A percentile compares a stretch with the other conserved stretches of the same genome.
Evolutionary conservation across 2,797 vertebrate genomes (phyloP).

Genomic region (Syngnathus acus): DNA sequence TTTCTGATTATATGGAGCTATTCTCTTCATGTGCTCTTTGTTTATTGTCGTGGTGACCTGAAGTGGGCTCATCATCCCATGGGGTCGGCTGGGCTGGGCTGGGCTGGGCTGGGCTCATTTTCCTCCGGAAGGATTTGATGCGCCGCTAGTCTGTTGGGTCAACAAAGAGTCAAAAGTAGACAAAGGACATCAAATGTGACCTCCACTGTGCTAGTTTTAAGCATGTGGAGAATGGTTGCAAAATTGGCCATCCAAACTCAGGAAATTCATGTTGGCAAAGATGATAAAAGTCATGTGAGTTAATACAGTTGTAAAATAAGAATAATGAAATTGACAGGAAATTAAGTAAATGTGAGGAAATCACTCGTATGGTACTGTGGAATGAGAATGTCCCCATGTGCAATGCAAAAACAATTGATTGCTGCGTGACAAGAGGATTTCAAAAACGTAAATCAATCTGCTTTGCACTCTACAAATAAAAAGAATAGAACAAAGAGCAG

Average conservation of each 20-base stretch:
- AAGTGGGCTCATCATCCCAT: background rate
- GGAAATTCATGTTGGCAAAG: background rate
- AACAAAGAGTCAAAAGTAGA: background rate
- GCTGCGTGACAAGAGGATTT: background rate
- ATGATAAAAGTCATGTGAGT: background rate
- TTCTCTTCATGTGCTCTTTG: background rate
- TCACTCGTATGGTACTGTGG: background rate
- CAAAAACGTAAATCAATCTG: background rate
- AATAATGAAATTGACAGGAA: background rate
- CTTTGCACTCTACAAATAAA: background rate
- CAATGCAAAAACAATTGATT: background rate
- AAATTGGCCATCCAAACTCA: background rate
- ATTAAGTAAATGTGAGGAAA: background rate
- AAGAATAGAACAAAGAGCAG: background rate
- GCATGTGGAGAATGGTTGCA: background rate
- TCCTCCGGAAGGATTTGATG: background rate
- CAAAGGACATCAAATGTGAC: background rate
- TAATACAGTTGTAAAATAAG: background rate
- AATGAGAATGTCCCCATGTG: background rate
- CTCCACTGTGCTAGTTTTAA: background rate
- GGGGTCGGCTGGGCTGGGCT: too few species aligned
- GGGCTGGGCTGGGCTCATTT: too few species aligned
- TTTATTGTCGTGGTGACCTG: background rate
- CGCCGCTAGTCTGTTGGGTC: background rate
- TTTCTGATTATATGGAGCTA: background rate